Percentiles rank a stretch among this genome's conserved stretches.
Evolutionary conservation across 2,888 invertebrate species (phyloP).

Genomic region (Cotesia congregata): DNA sequence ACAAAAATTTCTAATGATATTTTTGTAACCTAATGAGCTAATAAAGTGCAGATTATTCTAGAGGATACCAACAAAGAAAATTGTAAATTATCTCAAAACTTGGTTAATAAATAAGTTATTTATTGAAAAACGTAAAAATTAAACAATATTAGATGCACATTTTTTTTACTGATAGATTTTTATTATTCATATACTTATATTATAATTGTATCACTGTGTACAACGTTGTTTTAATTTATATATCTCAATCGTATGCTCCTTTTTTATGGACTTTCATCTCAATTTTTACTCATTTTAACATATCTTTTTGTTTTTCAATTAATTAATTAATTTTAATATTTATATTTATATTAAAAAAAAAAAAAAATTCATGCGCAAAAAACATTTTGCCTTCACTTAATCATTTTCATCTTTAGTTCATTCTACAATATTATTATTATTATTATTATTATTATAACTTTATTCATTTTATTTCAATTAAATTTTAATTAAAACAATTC

Average conservation of each 20-base stretch:
- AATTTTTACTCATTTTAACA: constrained; percentile 46
- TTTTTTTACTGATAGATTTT: constrained; percentile 70
- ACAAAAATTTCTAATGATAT: constrained; percentile 18
- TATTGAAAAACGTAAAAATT: constrained; percentile 17
- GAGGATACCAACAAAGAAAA: constrained; percentile 65
- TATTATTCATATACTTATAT: constrained; percentile 70
- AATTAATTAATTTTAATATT: constrained; percentile 18
- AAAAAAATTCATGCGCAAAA: constrained; percentile 67
- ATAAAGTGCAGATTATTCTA: constrained; percentile 58
- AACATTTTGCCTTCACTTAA: constrained; percentile 59
- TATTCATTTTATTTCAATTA: constrained; percentile 61
- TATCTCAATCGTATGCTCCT: constrained; percentile 66
- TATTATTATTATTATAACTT: constrained; percentile 62
- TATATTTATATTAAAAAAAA: constrained; percentile 57
- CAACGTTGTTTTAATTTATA: constrained; percentile 69
- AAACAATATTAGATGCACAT: constrained; percentile 1
- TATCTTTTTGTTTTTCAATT: neutral
- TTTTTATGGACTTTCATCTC: constrained; percentile 65
- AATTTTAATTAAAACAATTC: neutral
- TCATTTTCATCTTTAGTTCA: constrained; percentile 46
- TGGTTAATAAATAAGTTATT: constrained; percentile 9
- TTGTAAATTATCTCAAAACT: constrained; percentile 40
- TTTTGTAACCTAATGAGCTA: constrained; percentile 49
- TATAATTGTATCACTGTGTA: constrained; percentile 71
- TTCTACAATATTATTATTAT: constrained; percentile 62